Conservation (phyloP, 2,113 vertebrate genomes). For the Plectropomus leopardus region DNA sequence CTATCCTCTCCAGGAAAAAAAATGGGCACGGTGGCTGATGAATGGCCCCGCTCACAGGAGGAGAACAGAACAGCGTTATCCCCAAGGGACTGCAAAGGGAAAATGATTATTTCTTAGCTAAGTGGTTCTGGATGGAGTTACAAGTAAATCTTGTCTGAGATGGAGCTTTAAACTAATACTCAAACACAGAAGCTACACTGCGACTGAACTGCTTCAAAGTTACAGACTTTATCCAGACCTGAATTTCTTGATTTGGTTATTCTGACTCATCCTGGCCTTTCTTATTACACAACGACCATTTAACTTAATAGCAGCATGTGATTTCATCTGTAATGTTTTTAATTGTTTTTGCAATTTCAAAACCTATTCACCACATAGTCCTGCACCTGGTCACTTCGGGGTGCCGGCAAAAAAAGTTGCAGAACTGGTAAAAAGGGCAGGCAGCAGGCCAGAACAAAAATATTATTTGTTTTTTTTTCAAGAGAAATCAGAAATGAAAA, state of each 20-base stretch:
- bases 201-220: conserved; percentile 6
- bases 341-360: background rate
- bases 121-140: conserved; percentile 50
- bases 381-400: too few relatives aligned
- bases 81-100: conserved; percentile 10
- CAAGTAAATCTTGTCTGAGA: conserved; percentile 47
- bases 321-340: background rate
- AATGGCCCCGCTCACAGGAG: conserved; percentile 38
- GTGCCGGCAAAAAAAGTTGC: too few relatives aligned
- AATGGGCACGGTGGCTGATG: conserved; percentile 39
- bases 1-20: conserved; percentile 40
- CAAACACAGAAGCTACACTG: background rate
- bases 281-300: background rate
- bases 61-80: conserved; percentile 41
- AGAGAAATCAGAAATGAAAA: too few relatives aligned
- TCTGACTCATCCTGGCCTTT: background rate
- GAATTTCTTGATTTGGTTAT: conserved; percentile 5
- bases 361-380: background rate
- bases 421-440: too few relatives aligned
- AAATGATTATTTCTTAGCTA: conserved; percentile 50
- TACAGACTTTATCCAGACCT: conserved; percentile 6
- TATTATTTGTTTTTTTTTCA: too few relatives aligned
- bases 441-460: too few relatives aligned
- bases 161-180: conserved; percentile 34
- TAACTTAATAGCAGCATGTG: background rate